These are phyloP conservation scores for Mystacornis crossleyi DNA, from an alignment of 2,113 vertebrate genomes.

Conservation along the genomic window DNA sequence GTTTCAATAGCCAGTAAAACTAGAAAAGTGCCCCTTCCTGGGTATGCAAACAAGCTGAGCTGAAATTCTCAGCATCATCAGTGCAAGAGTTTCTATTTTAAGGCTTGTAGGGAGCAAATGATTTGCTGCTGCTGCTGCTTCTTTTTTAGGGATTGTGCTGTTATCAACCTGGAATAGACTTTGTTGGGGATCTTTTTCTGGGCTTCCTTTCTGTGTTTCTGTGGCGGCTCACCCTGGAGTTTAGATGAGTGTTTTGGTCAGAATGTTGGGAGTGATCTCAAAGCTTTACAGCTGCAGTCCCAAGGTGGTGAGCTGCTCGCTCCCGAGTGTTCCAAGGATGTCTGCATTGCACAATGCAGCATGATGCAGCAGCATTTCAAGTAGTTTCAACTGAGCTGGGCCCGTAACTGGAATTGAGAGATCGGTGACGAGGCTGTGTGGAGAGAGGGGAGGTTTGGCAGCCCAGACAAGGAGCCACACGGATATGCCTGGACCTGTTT, in stretches of 20 bases:
- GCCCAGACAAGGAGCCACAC: background rate
- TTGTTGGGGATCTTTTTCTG: background rate
- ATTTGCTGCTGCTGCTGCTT: background rate
- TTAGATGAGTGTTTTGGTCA: background rate
- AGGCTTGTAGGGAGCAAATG: background rate
- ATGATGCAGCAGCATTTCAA: slow-evolving; percentile 7
- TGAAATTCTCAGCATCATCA: background rate
- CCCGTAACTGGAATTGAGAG: background rate
- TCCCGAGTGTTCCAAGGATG: background rate
- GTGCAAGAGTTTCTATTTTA: background rate
- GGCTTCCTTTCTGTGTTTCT: background rate
- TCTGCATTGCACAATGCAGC: slow-evolving; percentile 36
- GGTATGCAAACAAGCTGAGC: background rate
- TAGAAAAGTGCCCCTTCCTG: background rate
- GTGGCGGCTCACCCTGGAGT: background rate
- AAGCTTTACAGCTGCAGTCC: background rate
- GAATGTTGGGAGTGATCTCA: background rate
- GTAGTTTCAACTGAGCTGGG: background rate
- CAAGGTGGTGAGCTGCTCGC: background rate
- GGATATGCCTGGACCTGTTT: background rate
- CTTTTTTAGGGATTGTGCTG: background rate
- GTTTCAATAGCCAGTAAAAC: background rate
- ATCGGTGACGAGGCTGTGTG: background rate
- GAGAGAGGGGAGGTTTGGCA: background rate
- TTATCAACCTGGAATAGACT: background rate